These are phyloP conservation scores for Poeciliopsis turrubarensis DNA, from an alignment of 2,113 vertebrate species.

Conservation along the genomic window DNA sequence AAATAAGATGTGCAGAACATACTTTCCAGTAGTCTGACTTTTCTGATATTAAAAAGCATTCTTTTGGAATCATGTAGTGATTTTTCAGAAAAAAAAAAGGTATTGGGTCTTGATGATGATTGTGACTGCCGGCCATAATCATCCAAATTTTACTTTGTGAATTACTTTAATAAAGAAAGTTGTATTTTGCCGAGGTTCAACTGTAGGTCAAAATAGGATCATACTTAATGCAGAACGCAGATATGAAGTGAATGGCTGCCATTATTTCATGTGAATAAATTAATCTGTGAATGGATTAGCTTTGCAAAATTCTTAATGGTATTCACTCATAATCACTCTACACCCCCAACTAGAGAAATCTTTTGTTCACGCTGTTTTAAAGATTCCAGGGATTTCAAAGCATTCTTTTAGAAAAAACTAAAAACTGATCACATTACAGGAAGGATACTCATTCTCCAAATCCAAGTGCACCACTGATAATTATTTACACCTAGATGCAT, in stretches of 20 bases:
- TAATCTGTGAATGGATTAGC: constrained; percentile 3
- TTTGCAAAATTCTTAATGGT: constrained; percentile 11
- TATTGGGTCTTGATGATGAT: too few relatives aligned
- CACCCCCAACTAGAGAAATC: constrained; percentile 4
- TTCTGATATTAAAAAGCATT: too few relatives aligned
- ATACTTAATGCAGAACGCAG: background rate
- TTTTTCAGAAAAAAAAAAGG: too few relatives aligned
- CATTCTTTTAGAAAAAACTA: background rate
- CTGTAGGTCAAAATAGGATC: background rate
- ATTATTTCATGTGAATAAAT: background rate
- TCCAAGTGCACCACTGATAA: background rate
- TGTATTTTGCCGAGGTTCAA: background rate
- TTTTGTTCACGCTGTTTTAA: background rate
- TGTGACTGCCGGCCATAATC: background rate
- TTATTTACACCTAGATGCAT: background rate
- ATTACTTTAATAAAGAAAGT: background rate
- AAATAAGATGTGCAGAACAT: too few relatives aligned
- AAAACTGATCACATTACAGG: background rate
- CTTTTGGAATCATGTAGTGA: too few relatives aligned
- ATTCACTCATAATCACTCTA: constrained; percentile 5
- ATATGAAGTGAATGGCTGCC: background rate
- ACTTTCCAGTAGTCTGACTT: too few relatives aligned
- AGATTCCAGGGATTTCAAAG: background rate
- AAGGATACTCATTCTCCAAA: background rate
- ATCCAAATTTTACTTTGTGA: background rate